Evolutionary conservation across 2,888 invertebrate species (phyloP).

Genomic region (Ennomos fuscantarius): DNA sequence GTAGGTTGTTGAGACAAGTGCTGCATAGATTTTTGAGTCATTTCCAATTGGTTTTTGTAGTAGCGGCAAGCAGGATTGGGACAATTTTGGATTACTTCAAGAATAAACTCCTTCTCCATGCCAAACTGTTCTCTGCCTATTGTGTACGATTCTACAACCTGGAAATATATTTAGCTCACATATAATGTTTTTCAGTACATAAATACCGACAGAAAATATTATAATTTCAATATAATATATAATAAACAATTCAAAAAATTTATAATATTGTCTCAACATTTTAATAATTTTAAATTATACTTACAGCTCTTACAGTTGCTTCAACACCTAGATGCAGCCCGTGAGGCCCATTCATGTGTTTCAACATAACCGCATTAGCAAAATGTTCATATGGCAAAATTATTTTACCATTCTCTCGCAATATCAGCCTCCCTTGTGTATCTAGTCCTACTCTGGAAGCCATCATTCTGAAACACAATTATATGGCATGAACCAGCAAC

Average conservation of each 20-base stretch:
- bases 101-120: constrained; percentile 95
- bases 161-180: too few species aligned
- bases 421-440: constrained; percentile 92
- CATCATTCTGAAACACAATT: constrained; percentile 89
- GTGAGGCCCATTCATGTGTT: constrained; percentile 95
- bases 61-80: constrained; percentile 95
- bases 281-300: too few species aligned
- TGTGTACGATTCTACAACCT: constrained; percentile 94
- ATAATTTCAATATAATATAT: too few species aligned
- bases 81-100: constrained; percentile 95
- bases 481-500: too few species aligned
- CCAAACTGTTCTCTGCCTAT: constrained; percentile 93
- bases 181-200: too few species aligned
- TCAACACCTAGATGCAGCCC: constrained; percentile 93
- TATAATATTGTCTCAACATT: too few species aligned
- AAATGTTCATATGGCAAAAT: constrained; percentile 95
- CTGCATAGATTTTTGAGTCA: constrained; percentile 89
- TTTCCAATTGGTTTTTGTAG: constrained; percentile 92
- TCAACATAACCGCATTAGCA: constrained; percentile 95
- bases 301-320: constrained; percentile 93
- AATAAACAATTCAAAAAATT: too few species aligned
- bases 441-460: constrained; percentile 93
- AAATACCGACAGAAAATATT: too few species aligned
- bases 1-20: constrained; percentile 86
- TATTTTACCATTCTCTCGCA: constrained; percentile 95